Base-by-base conservation (phyloP, 1,140 invertebrate species). In the Trachymyrmex cornetzi region DNA sequence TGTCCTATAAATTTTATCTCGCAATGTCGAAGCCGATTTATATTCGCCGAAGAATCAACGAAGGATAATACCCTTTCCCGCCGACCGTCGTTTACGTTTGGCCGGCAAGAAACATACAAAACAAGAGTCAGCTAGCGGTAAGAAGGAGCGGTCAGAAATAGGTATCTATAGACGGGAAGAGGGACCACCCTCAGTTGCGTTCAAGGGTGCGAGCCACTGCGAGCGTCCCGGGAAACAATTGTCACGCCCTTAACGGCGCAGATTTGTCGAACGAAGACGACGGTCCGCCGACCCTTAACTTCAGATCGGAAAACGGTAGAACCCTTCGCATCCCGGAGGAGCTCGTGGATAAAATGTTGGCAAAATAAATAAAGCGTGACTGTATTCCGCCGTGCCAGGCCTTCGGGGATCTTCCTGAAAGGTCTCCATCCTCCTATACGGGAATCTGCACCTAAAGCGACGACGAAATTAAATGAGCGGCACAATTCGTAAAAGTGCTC, bases 351-450 rank as follows among this genome's bases (percentile, higher is more conserved):
- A 80, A 89, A 90, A 90, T 77, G 80, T 59, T 81, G 86, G 50
- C 38, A 77, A 90, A 87, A 90, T 90, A 90, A 90, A 90, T 90
- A 90, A 90, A 90, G 63, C 80, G 88, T 57, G 14, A 34, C 63
- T 75, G 19, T 57, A 50, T 27, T 75, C 59, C 61, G 84, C 71
- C 75, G 79, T 12, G 38, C n/a, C 66, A 50, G 34, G 50, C 84
- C 72, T 72, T 48, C 27, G 48, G 79, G 77, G 72, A 87, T 77
- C 27, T 71, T 30, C 16, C 61, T 57, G 71, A 87, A 69, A 64
- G 57, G 12, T 38, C 44, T 53, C 55, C 34, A 44, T 30, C 50
- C 59, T 38, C n/a, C 53, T 48, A 48, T 53, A 44, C 55, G 55
- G 27, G 86, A 66, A 64, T 79, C 67, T 30, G 57, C 44, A 71